Evolutionary conservation across 2,797 vertebrate species (phyloP).

Genomic region (Helarctos malayanus): DNA sequence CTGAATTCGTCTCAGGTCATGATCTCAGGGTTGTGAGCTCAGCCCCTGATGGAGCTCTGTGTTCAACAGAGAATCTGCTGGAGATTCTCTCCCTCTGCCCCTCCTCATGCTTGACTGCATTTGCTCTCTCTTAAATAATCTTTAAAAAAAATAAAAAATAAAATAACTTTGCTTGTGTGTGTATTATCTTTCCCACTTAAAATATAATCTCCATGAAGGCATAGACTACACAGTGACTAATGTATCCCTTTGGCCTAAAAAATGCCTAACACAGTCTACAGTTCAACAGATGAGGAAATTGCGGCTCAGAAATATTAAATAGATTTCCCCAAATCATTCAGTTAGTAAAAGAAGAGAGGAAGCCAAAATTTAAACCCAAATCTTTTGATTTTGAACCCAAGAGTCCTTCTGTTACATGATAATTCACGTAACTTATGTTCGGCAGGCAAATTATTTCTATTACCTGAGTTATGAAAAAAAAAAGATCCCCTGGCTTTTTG

Average conservation of each 20-base stretch:
- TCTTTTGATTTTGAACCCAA: neutral
- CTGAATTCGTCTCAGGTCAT: neutral
- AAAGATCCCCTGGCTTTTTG: constrained; percentile 19
- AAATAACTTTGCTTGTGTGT: neutral
- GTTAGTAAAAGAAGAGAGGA: neutral
- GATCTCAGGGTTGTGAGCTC: neutral
- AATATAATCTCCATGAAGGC: neutral
- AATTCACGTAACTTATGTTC: neutral
- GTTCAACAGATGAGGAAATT: neutral
- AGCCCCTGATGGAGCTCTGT: neutral
- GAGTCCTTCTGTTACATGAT: neutral
- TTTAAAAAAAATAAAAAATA: neutral
- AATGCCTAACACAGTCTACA: neutral
- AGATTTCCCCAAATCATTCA: neutral
- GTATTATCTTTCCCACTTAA: neutral
- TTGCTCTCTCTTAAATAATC: neutral
- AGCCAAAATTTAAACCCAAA: neutral
- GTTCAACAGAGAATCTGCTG: neutral
- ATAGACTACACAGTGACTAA: neutral
- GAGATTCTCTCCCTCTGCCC: neutral
- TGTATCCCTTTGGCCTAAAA: neutral
- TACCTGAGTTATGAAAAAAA: neutral
- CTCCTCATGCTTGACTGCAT: neutral
- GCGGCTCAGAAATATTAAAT: neutral
- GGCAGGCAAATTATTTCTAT: constrained; percentile 40